Evolutionary conservation across 2,113 vertebrate species (phyloP).

Genomic region (Odontesthes bonariensis): DNA sequence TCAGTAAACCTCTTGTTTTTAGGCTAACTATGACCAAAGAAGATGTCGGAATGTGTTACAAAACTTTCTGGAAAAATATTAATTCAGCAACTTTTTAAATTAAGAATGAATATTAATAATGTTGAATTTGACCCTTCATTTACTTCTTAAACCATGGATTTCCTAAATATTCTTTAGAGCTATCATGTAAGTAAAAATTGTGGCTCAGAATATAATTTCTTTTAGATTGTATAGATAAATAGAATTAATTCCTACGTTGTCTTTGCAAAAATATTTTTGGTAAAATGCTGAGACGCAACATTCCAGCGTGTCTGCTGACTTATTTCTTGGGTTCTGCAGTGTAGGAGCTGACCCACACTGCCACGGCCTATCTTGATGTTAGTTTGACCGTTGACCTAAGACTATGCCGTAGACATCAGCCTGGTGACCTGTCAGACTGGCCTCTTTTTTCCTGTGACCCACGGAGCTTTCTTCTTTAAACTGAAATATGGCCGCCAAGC

Average conservation of each 20-base stretch:
- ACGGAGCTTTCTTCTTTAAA: slow-evolving; percentile 84
- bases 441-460: slow-evolving; percentile 90
- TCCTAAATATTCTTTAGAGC: background rate
- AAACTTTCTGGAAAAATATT: slow-evolving; percentile 3
- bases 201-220: background rate
- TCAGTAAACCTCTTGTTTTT: background rate
- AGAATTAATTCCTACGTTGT: slow-evolving; percentile 8
- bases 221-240: background rate
- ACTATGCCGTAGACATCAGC: slow-evolving; percentile 76
- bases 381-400: slow-evolving; percentile 83
- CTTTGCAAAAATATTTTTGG: slow-evolving; percentile 29
- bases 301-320: slow-evolving; percentile 74
- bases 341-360: slow-evolving; percentile 78
- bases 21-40: slow-evolving; percentile 1
- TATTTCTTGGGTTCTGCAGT: slow-evolving; percentile 53
- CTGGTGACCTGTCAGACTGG: slow-evolving; percentile 87
- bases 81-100: background rate
- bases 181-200: background rate
- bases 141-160: background rate
- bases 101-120: background rate
- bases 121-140: background rate
- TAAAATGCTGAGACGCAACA: slow-evolving; percentile 50
- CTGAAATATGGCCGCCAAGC: slow-evolving; percentile 89
- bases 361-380: slow-evolving; percentile 82
- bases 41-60: background rate